Evolutionary conservation across 2,797 vertebrate species (phyloP), one percentile per base, ranked within the genome.

Genomic region (Potorous gilbertii): DNA sequence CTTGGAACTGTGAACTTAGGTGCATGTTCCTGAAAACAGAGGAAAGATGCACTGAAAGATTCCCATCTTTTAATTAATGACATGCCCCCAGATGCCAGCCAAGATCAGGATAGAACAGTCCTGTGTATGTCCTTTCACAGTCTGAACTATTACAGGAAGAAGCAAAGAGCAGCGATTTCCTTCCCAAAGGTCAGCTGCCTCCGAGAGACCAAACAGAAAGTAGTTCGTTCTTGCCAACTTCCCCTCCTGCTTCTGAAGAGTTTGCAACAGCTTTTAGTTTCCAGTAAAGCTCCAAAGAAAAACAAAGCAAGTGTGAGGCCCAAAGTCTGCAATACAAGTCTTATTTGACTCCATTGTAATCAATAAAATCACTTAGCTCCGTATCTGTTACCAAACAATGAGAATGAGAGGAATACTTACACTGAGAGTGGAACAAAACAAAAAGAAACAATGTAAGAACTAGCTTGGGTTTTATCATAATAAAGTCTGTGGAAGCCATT

Each of bases 131-230:
- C 93, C 66, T 55, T 57, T 95, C 59, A 55, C 87, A 34, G 95
- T 93, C 96, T 96, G 91, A 87, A 52, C 94, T 90, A 95, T 87
- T 96, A 98, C 97, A 98, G 98, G 98, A 98, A 98, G 96, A 94
- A 96, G 97, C 97, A 95, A 74, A 97, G 91, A 97, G 94, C 96
- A 96, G 96, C 97, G 91, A 98, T 97, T 98, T 98, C 98, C 98
- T 98, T 97, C 97, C 97, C 93, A 96, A 97, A 97, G 96, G 98
- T 98, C 98, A 98, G 97, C 97, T 98, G 98, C 96, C 93, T 97
- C 96, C 46, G 90, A 96, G 95, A 97, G 96, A 95, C 97, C 98
- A 98, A 98, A 98, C 98, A 98, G 98, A 98, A 94, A 95, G 97
- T 97, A 95, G 96, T 46, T 54, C 55, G 34, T 59, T 95, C 96